Evolutionary conservation across 1,140 invertebrate species (phyloP).

Genomic region (Diprion similis): DNA sequence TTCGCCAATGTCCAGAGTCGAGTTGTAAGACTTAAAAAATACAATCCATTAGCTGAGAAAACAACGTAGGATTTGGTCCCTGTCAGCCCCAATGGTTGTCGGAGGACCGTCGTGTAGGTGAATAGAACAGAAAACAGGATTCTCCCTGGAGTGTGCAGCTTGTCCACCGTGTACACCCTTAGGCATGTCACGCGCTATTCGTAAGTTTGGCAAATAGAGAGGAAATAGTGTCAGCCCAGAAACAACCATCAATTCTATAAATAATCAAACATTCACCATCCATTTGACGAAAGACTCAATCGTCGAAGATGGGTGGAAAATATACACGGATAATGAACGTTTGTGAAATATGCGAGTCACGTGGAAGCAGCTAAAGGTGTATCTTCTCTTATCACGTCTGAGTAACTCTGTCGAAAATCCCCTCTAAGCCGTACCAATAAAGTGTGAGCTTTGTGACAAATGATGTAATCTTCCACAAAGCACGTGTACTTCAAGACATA

Average conservation of each 20-base stretch:
- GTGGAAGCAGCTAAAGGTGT: not conserved
- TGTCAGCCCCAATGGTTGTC: not conserved
- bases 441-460: not conserved
- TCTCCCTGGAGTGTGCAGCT: not conserved
- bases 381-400: not conserved
- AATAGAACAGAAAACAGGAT: not conserved
- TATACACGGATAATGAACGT: too few relatives aligned
- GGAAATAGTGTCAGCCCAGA: too few relatives aligned
- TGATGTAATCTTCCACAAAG: not conserved
- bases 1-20: not conserved
- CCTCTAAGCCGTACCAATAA: not conserved
- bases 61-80: not conserved
- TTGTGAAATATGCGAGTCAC: not conserved
- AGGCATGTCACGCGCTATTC: too few relatives aligned
- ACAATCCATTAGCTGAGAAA: slow-evolving; percentile 7
- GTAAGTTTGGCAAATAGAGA: too few relatives aligned
- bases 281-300: too few relatives aligned
- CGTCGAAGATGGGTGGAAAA: too few relatives aligned
- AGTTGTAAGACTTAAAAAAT: not conserved
- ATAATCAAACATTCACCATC: too few relatives aligned
- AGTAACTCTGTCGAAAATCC: not conserved
- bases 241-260: too few relatives aligned
- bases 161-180: too few relatives aligned
- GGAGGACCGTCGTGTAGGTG: not conserved
- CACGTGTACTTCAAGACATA: not conserved